Percentiles rank a stretch among this genome's conserved stretches.
These are phyloP conservation scores for Delichon dasypus DNA, from an alignment of 2,797 vertebrate species.

Conservation along the genomic window DNA sequence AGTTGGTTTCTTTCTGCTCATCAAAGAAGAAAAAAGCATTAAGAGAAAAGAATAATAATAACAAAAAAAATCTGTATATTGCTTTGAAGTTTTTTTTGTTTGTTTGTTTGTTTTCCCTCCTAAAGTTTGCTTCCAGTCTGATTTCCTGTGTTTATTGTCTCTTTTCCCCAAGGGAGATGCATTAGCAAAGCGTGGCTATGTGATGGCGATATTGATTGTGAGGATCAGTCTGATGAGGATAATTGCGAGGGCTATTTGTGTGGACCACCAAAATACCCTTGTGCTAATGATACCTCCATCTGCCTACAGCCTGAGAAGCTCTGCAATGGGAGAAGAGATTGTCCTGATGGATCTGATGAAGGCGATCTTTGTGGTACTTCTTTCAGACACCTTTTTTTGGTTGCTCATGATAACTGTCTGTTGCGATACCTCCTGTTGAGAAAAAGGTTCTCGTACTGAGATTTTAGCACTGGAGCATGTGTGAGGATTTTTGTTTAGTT, in stretches of 20 bases:
- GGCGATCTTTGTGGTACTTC: conserved; percentile 91
- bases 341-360: conserved; percentile 94
- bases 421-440: background rate
- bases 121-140: conserved; percentile 22
- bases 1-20: background rate
- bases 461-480: background rate
- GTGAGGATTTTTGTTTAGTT: background rate
- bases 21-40: background rate
- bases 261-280: conserved; percentile 94
- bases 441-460: background rate
- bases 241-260: conserved; percentile 90
- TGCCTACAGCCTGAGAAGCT: conserved; percentile 95
- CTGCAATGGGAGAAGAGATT: conserved; percentile 93
- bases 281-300: conserved; percentile 90
- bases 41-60: background rate
- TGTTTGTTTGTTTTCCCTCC: background rate
- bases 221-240: conserved; percentile 96
- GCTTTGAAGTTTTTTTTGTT: background rate
- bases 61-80: background rate
- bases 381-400: conserved; percentile 15
- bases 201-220: conserved; percentile 97
- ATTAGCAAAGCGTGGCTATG: conserved; percentile 99
- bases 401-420: background rate
- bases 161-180: conserved; percentile 88
- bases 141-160: conserved; percentile 66